Evolutionary conservation across 53 echinoderm and acorn worm species (phyloP).

Genomic region (Astropecten irregularis): DNA sequence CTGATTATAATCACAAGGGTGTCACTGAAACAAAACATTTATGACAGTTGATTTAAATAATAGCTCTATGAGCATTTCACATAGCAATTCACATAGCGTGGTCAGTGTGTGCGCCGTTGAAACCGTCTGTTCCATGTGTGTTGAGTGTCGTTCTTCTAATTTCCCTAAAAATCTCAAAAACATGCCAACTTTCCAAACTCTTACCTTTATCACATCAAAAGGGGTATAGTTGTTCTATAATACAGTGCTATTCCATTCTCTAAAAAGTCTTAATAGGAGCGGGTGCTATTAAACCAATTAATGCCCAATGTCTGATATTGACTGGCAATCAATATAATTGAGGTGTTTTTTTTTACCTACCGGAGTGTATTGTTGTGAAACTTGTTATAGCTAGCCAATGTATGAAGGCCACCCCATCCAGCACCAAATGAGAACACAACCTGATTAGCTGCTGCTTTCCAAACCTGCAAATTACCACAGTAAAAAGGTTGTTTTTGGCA

Average conservation of each 20-base stretch:
- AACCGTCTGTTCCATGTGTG: no score
- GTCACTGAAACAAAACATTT: conserved; percentile 70
- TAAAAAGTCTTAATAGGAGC: no score
- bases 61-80: background rate
- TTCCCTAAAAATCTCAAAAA: no score
- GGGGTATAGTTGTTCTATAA: no score
- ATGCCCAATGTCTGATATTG: no score
- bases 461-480: conserved; percentile 58
- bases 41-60: background rate
- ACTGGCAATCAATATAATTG: no score
- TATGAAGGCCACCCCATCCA: conserved; percentile 84
- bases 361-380: conserved; percentile 76
- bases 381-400: conserved; percentile 85
- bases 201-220: no score
- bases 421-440: conserved; percentile 89
- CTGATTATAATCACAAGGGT: conserved; percentile 56
- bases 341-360: no score
- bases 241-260: no score
- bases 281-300: no score
- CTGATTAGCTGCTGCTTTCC: conserved; percentile 93
- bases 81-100: background rate
- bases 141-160: no score
- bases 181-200: no score
- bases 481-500: background rate
- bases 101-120: background rate